Evolutionary conservation across 1,140 invertebrate species (phyloP), one percentile per base, ranked within the genome.

Genomic region (Rhyzopertha dominica): DNA sequence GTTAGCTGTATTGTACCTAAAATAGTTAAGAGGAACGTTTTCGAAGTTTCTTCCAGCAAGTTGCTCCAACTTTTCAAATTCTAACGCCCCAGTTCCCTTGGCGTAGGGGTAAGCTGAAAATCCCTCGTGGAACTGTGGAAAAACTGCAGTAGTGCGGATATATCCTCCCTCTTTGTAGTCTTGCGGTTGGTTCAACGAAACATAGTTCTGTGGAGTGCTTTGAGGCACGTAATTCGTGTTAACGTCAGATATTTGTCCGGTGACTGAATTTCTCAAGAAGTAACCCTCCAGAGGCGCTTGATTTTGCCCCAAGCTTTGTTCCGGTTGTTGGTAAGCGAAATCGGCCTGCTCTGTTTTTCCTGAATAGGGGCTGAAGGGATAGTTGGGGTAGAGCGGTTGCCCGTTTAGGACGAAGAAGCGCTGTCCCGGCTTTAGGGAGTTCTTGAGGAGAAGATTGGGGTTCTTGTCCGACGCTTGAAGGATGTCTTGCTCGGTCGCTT

Each of bases 331-430:
- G 31, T 51, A 58, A 46, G 51, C 47, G 22, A 50, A 26, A 24
- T n/a, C 35, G 14, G 30, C 19, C 23, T 38, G 19, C 24, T 39
- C 39, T 16, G 40, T 16, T 39, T 45, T 29, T 29, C 50, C 17
- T 17, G 41, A 49, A 20, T 53, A 41, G 17, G 36, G 53, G 31
- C 42, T 40, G 35, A 50, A 43, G 4, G 60, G 62, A 28, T 47
- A 58, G 46, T 59, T 56, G 10, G 49, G 47, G 29, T 56, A 67
- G 12, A 65, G 48, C 2, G 54, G 53, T 40, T 66, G 52, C 5
- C 61, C 61, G 37, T 68, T 67, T 1, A 66, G 43, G 16, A 66
- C 68, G 51, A 71, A 75, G 30, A 73, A 73, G 31, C 69, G 55
- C 31, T 74, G 68, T 4, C 72, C 72, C 1, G 73, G 73, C 16